Percentiles rank a stretch among this genome's conserved stretches.
Evolutionary conservation across 1,140 invertebrate genomes (phyloP).

Genomic region (Drosophila willistoni): DNA sequence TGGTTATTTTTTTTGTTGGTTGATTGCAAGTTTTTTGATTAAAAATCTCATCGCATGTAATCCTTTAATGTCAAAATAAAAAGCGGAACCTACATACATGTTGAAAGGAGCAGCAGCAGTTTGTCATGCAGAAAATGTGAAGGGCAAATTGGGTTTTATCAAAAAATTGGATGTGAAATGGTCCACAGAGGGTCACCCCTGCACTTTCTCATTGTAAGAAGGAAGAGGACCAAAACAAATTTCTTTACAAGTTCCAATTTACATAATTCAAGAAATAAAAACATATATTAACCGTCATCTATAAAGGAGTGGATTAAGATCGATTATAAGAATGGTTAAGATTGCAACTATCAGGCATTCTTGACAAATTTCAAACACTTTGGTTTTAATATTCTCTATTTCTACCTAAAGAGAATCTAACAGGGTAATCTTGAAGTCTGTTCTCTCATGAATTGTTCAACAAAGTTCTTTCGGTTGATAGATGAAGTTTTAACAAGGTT

Average conservation of each 20-base stretch:
- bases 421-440: neutral
- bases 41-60: conserved; percentile 37
- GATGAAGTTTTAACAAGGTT: conserved; percentile 6
- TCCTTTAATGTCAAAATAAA: conserved; percentile 58
- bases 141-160: conserved; percentile 29
- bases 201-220: too few relatives aligned
- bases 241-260: too few relatives aligned
- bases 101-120: conserved; percentile 27
- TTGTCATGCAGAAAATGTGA: conserved; percentile 32
- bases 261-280: too few relatives aligned
- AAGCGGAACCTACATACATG: conserved; percentile 1
- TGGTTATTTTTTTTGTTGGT: neutral
- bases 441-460: neutral
- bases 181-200: neutral
- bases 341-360: too few relatives aligned
- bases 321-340: too few relatives aligned
- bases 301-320: too few relatives aligned
- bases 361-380: too few relatives aligned
- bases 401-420: too few relatives aligned
- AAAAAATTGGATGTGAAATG: neutral
- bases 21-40: conserved; percentile 24
- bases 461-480: neutral
- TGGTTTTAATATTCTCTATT: too few relatives aligned
- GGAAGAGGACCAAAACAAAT: too few relatives aligned
- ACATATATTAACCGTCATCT: too few relatives aligned